Conservation (phyloP, 2,888 invertebrate genomes). For the Metalampra italica region DNA sequence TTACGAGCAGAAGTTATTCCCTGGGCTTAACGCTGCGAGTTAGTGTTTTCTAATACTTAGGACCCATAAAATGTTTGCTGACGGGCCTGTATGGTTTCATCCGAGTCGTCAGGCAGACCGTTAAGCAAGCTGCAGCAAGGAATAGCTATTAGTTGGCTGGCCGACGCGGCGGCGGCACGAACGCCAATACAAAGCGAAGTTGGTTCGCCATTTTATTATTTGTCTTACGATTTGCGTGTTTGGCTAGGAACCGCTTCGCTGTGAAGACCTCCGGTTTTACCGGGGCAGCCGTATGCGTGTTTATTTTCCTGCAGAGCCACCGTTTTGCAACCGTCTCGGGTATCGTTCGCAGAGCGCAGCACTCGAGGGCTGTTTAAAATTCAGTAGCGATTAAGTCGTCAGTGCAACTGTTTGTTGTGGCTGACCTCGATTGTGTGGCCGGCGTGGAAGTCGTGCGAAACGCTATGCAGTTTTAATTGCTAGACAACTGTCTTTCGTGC, state of each 20-base stretch:
- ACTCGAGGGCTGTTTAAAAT: slow-evolving; percentile 24
- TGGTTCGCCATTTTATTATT: slow-evolving; percentile 58
- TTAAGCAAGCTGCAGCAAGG: slow-evolving; percentile 55
- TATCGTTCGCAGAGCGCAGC: slow-evolving; percentile 19
- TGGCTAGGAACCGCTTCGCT: slow-evolving; percentile 65
- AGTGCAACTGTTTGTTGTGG: slow-evolving; percentile 27
- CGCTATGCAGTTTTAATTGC: slow-evolving; percentile 62
- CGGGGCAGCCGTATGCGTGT: slow-evolving; percentile 36
- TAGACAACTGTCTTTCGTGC: slow-evolving; percentile 36
- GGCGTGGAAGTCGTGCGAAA: slow-evolving; percentile 51
- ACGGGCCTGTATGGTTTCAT: slow-evolving; percentile 54
- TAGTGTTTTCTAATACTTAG: slow-evolving; percentile 41
- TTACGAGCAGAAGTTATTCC: slow-evolving; percentile 9
- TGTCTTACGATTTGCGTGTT: slow-evolving; percentile 69
- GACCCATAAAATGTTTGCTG: slow-evolving; percentile 49
- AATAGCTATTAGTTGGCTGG: slow-evolving; percentile 41
- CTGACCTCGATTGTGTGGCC: slow-evolving; percentile 51
- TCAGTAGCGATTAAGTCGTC: slow-evolving; percentile 22
- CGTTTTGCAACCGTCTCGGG: slow-evolving; percentile 19
- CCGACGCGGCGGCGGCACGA: slow-evolving; percentile 35
- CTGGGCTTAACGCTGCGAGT: slow-evolving; percentile 20
- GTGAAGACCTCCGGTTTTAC: slow-evolving; percentile 45
- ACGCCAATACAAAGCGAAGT: slow-evolving; percentile 41
- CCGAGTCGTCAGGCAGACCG: slow-evolving; percentile 59
- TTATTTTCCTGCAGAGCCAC: slow-evolving; percentile 35